Base-by-base conservation (phyloP, 2,797 vertebrate genomes). In the Neopelma chrysocephalum region DNA sequence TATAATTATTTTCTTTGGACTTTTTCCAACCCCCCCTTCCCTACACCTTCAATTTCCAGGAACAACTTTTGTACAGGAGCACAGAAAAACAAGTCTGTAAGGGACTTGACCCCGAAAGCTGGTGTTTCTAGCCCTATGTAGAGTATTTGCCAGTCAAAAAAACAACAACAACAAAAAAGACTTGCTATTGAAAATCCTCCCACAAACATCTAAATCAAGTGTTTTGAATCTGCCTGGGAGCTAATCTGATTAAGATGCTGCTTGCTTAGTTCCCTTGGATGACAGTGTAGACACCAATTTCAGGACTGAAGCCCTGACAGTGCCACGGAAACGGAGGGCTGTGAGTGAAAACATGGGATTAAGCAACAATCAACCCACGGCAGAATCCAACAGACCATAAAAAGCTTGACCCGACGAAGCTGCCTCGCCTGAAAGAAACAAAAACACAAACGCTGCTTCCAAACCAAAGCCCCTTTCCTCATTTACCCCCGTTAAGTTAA, bases 1-100 rank as follows among this genome's bases (percentile, higher is more conserved):
- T n/a, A 3, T 9, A 65, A 80, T 68, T 56, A 57, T 78, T 89
- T 95, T 91, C 92, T 96, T 95, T 92, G 95, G 93, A 93, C 40
- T 64, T 45, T 26, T 32, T 54, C 4, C 1, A 1, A 2, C 19
- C 17, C 29, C 48, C 34, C 18, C 36, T 70, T n/a, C 43, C 43
- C 61, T 34, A 60, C 53, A 20, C 0, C 0, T 47, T 77, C 66
- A 16, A 86, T 73, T 93, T 90, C 87, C 72, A 87, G 85, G 82
- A 93, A 73, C 18, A 79, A 31, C 42, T 73, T 81, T 76, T 72
- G 47, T 40, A 40, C 22, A 82, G 47, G 61, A 92, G 65, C 51
- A 58, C 60, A 58, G 82, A 21, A 75, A 57, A 89, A 45, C 48
- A 56, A 87, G 40, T 38, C 91, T 51, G 34, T 31, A 26, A 89